Base-by-base conservation (phyloP, 1,140 invertebrate genomes). In the Aphaenogaster ashmeadi region DNA sequence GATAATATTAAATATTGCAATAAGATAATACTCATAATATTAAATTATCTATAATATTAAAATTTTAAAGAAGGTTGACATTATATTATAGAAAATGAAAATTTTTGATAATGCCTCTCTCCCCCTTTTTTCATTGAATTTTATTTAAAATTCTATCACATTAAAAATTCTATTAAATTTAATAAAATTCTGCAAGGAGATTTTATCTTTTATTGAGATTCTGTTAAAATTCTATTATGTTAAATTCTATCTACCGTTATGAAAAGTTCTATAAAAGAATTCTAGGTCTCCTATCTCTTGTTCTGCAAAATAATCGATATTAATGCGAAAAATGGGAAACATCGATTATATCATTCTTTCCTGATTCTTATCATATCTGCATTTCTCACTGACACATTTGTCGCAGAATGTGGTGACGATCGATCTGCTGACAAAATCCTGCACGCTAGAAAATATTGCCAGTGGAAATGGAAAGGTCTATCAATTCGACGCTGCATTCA, bases 391-490 rank as follows among this genome's bases (percentile, higher is more conserved):
- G 13, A 21, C n/a, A 66, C 9, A 0, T 54, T 69, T 81, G 13
- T 58, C 54, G 21, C 94, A 98, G 97, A 96, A 96, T 93, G 97
- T 98, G 47, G 96, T 99, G 21, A 96, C 96, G 74, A 98, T 98
- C 95, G 97, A 98, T 85, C 83, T 96, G 2, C 96, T 97, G 5
- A 96, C 97, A 0, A 98, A 98, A 95, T 95, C 93, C 41, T 98
- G 98, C 93, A 97, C 97, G 3, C 97, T 98, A 93, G 98, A 98
- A 94, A 97, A 97, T 21, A 64, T 75, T 15, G 85, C 87, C 27
- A 87, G 87, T n/a, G 86, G 80, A n/a, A 85, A 75, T 36, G 95
- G 94, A 58, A 94, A 95, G 74, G 91, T 94, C 1, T 95, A 94
- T 64, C 95, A 95, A 79, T 94, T 96, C 92, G 94, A 96, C 86